These are phyloP conservation scores for Enteromius treurensis DNA, from an alignment of 2,797 vertebrate species.

Conservation along the genomic window DNA sequence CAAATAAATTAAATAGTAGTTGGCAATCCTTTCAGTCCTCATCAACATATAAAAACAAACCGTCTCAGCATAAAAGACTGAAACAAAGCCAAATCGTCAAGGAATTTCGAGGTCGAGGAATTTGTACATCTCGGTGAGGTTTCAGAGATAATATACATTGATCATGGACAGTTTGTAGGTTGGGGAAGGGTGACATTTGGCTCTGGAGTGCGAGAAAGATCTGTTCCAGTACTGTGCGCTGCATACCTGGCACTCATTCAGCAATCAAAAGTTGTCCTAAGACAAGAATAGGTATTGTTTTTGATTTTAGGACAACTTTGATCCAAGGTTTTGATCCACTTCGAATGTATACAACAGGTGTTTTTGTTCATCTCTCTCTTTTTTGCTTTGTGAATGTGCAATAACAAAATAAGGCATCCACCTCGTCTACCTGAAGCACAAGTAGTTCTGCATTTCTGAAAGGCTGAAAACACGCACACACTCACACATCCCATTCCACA, in stretches of 20 bases:
- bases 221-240: neutral
- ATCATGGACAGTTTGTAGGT: neutral
- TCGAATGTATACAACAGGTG: neutral
- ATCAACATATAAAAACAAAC: conserved; percentile 49
- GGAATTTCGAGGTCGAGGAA: conserved; percentile 58
- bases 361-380: neutral
- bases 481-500: conserved; percentile 14
- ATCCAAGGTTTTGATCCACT: too few species aligned
- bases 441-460: conserved; percentile 42
- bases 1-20: conserved; percentile 63
- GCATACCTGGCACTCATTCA: neutral
- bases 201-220: conserved; percentile 57
- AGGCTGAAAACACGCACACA: conserved; percentile 23
- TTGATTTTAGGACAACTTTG: too few species aligned
- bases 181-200: conserved; percentile 57
- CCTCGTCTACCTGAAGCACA: conserved; percentile 47
- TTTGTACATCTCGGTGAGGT: conserved; percentile 60
- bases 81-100: conserved; percentile 59
- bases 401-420: conserved; percentile 62
- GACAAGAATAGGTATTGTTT: too few species aligned
- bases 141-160: conserved; percentile 26
- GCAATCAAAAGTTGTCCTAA: neutral
- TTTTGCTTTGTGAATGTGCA: conserved; percentile 39
- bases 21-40: conserved; percentile 40
- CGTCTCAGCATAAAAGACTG: conserved; percentile 50